These are phyloP conservation scores for Saccostrea glomerata DNA, from an alignment of 1,140 invertebrate genomes.

Conservation along the genomic window DNA sequence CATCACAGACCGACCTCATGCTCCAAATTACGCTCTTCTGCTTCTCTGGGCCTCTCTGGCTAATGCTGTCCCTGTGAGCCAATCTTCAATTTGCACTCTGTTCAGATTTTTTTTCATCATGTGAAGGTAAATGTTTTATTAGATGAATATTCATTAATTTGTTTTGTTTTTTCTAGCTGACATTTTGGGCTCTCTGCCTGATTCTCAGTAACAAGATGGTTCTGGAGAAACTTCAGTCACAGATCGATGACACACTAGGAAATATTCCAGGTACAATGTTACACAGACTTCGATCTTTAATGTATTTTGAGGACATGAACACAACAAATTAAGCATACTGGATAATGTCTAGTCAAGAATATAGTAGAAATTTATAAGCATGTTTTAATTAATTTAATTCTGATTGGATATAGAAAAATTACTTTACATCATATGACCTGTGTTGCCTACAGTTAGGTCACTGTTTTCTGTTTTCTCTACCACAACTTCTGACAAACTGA, in stretches of 20 bases:
- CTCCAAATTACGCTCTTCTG: slow-evolving; percentile 66
- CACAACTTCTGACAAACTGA: no score
- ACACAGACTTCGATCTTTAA: background rate
- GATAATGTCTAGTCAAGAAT: no score
- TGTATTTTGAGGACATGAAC: no score
- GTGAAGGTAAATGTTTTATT: background rate
- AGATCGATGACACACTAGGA: slow-evolving; percentile 26
- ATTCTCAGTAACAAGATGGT: slow-evolving; percentile 60
- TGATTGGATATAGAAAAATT: no score
- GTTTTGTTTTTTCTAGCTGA: slow-evolving; percentile 60
- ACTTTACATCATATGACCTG: no score
- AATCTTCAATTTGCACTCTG: background rate
- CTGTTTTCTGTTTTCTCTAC: no score
- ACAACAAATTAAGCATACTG: no score
- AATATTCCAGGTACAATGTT: background rate
- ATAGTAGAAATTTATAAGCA: no score
- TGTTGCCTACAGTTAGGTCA: no score
- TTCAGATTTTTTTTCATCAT: background rate
- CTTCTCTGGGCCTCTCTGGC: slow-evolving; percentile 68
- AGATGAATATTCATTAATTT: background rate
- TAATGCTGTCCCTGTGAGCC: slow-evolving; percentile 70
- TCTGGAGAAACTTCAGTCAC: slow-evolving; percentile 54
- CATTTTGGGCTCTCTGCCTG: slow-evolving; percentile 68
- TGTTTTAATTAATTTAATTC: no score
- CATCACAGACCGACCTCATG: slow-evolving; percentile 57